These are phyloP conservation scores for Penaeus monodon DNA, from an alignment of 2,888 invertebrate genomes.

Conservation along the genomic window DNA sequence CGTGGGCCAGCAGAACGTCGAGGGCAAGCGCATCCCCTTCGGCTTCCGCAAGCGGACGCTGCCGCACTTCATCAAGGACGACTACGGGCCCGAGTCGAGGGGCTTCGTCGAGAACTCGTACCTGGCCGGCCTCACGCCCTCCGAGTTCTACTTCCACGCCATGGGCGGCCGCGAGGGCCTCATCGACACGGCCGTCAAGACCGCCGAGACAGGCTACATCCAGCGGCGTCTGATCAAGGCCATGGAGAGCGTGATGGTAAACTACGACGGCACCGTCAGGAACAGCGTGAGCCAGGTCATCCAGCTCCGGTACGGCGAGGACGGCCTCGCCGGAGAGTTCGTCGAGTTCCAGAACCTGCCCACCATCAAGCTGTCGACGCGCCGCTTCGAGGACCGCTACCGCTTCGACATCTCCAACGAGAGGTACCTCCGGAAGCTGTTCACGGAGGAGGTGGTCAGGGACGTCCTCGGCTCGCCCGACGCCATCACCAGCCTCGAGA, in stretches of 20 bases:
- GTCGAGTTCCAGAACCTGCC: slow-evolving; percentile 96
- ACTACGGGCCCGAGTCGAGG: slow-evolving; percentile 99
- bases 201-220: slow-evolving; percentile 97
- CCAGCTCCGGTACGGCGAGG: slow-evolving; percentile 97
- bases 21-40: slow-evolving; percentile 99
- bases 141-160: slow-evolving; percentile 99
- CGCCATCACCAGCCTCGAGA: slow-evolving; percentile 90
- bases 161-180: slow-evolving; percentile 99
- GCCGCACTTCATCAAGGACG: slow-evolving; percentile 99
- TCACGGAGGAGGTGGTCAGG: slow-evolving; percentile 93
- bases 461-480: slow-evolving; percentile 93
- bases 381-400: slow-evolving; percentile 95
- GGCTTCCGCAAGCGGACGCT: slow-evolving; percentile 98
- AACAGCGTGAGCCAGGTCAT: slow-evolving; percentile 95
- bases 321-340: slow-evolving; percentile 95
- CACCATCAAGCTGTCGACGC: slow-evolving; percentile 93
- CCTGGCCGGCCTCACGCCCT: slow-evolving; percentile 97
- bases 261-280: slow-evolving; percentile 98
- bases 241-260: slow-evolving; percentile 99
- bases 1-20: slow-evolving; percentile 99
- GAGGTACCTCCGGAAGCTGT: slow-evolving; percentile 83
- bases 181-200: slow-evolving; percentile 99
- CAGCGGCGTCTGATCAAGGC: slow-evolving; percentile 99
- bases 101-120: slow-evolving; percentile 99
- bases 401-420: slow-evolving; percentile 97